phyloP scores from a whole-genome alignment of 2,888 invertebrate species.

The Brachynemurus nebulosus region DNA sequence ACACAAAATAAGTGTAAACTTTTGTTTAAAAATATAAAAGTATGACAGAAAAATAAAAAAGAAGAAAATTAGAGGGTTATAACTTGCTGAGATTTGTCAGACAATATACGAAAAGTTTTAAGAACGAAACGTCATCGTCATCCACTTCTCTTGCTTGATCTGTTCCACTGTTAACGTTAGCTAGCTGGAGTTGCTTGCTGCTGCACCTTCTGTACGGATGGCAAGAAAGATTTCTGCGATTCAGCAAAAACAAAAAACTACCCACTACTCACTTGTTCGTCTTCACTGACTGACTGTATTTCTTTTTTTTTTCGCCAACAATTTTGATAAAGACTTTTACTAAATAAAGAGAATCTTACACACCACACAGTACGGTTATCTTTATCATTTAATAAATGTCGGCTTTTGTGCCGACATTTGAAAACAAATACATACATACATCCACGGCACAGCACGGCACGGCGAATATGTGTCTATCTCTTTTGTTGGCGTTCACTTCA shows the following conservation, averaged over 20 bases:
- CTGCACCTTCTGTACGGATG: too few species aligned
- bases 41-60: conserved; percentile 1
- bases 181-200: too few species aligned
- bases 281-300: too few species aligned
- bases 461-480: conserved; percentile 2
- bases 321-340: not conserved
- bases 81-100: conserved; percentile 1
- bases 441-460: too few species aligned
- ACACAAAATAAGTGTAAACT: too few species aligned
- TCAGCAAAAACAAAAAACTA: not conserved
- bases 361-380: not conserved
- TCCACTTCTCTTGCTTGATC: conserved; percentile 1
- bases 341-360: conserved; percentile 1
- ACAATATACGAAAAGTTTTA: not conserved
- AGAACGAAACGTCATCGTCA: conserved; percentile 1
- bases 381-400: not conserved
- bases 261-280: too few species aligned
- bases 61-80: conserved; percentile 1
- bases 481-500: conserved; percentile 2
- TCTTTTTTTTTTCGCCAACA: too few species aligned
- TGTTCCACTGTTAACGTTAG: too few species aligned
- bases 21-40: not conserved
- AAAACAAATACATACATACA: not conserved
- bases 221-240: not conserved
- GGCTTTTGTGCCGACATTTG: not conserved